A percentile compares a stretch with the other conserved stretches of the same genome.
Conservation (phyloP, 2,888 invertebrate genomes). For the Cephus nigrinus region DNA sequence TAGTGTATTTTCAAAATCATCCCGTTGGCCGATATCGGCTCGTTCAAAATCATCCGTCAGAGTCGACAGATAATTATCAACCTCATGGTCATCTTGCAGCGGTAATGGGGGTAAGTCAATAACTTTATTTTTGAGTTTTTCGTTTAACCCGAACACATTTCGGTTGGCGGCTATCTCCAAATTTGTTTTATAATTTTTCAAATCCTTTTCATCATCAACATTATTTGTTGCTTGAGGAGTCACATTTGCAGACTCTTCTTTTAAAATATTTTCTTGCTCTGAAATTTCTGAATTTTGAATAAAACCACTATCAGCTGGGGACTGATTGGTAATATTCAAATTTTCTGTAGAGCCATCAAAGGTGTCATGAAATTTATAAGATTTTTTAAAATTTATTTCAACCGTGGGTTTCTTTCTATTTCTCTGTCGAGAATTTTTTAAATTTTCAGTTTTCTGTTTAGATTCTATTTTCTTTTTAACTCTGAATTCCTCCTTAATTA, state of each 20-base stretch:
- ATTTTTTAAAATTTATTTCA: not conserved
- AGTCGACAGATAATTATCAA: slow-evolving; percentile 10
- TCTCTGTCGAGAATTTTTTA: not conserved
- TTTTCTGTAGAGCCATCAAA: not conserved
- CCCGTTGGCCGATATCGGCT: slow-evolving; percentile 1
- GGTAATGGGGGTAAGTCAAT: not conserved
- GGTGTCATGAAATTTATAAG: not conserved
- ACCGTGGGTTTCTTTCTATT: not conserved
- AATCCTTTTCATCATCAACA: not conserved
- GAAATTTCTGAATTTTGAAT: not conserved
- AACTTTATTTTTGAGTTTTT: not conserved
- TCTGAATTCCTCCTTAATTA: not conserved
- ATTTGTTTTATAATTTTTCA: not conserved
- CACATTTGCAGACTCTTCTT: not conserved
- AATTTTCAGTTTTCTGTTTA: not conserved
- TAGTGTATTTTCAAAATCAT: slow-evolving; percentile 15
- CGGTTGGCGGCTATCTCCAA: not conserved
- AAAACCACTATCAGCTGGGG: not conserved
- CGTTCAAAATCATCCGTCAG: slow-evolving; percentile 15
- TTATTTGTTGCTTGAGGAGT: not conserved
- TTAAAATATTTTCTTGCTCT: not conserved
- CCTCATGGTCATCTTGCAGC: slow-evolving; percentile 8
- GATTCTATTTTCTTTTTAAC: not conserved
- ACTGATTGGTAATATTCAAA: not conserved
- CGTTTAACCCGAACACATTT: not conserved